phyloP scores from a whole-genome alignment of 2,113 vertebrate species.

The Phaethornis superciliosus region DNA sequence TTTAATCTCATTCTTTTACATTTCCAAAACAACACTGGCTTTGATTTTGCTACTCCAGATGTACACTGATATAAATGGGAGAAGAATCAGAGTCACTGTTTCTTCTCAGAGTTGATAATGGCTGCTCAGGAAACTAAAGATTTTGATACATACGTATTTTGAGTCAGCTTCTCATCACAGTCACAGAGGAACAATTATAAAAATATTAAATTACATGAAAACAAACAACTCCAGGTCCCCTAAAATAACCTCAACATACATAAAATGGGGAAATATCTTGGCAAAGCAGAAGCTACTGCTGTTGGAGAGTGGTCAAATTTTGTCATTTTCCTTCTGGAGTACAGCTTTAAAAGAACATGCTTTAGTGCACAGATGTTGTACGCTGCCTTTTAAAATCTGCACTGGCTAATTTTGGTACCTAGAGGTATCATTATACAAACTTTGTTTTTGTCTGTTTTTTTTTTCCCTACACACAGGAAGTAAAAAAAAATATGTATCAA shows the following conservation, averaged over 20 bases:
- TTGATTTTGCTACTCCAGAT: conserved; percentile 46
- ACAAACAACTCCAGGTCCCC: conserved; percentile 35
- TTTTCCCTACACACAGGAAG: neutral
- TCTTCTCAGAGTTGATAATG: conserved; percentile 17
- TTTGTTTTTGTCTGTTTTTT: neutral
- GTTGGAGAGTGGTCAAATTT: conserved; percentile 68
- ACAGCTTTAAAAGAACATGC: conserved; percentile 43
- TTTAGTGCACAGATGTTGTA: conserved; percentile 65
- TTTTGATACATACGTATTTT: neutral
- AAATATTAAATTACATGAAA: conserved; percentile 27
- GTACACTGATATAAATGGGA: neutral
- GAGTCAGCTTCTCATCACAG: neutral
- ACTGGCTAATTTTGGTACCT: conserved; percentile 59
- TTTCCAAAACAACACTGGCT: conserved; percentile 8
- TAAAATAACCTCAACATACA: conserved; percentile 46
- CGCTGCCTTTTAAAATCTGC: conserved; percentile 64
- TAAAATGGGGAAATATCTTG: conserved; percentile 53
- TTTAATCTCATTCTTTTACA: conserved; percentile 19
- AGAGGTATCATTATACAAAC: conserved; percentile 55
- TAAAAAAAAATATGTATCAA: neutral
- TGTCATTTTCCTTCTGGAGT: conserved; percentile 71
- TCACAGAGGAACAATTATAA: neutral
- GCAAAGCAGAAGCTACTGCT: conserved; percentile 58
- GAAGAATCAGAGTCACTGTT: conserved; percentile 7
- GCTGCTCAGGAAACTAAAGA: neutral